Conservation (phyloP, 2,113 vertebrate genomes). For the Muntiacus reevesi region DNA sequence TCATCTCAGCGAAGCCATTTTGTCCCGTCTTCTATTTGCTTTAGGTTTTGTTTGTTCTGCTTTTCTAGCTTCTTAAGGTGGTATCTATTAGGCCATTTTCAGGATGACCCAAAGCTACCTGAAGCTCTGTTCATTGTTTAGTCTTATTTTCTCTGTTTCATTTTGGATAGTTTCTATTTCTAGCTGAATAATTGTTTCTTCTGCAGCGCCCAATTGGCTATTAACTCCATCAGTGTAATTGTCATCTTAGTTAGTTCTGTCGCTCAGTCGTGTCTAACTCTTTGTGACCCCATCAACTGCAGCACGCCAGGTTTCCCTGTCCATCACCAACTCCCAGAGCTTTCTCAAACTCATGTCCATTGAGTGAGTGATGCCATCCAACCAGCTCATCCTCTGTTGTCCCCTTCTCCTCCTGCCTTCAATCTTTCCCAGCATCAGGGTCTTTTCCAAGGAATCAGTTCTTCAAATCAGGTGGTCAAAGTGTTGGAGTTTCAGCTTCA, state of each 20-base stretch:
- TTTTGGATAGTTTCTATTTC: not conserved
- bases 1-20: not conserved
- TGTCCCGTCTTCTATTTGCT: not conserved
- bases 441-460: not conserved
- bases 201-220: not conserved
- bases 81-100: fast-evolving
- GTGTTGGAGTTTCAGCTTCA: not conserved
- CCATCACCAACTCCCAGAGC: not conserved
- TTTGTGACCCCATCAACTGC: not conserved
- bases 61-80: not conserved
- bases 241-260: not conserved
- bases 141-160: not conserved
- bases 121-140: not conserved
- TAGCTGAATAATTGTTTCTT: not conserved
- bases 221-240: not conserved
- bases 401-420: not conserved
- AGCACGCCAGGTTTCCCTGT: not conserved
- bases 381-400: not conserved
- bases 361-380: not conserved
- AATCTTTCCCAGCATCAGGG: not conserved
- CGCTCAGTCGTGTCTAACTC: fast-evolving
- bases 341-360: not conserved
- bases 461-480: not conserved
- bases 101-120: not conserved
- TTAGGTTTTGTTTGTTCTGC: not conserved